Conservation (phyloP, 2,113 vertebrate genomes). For the Carassius carassius region DNA sequence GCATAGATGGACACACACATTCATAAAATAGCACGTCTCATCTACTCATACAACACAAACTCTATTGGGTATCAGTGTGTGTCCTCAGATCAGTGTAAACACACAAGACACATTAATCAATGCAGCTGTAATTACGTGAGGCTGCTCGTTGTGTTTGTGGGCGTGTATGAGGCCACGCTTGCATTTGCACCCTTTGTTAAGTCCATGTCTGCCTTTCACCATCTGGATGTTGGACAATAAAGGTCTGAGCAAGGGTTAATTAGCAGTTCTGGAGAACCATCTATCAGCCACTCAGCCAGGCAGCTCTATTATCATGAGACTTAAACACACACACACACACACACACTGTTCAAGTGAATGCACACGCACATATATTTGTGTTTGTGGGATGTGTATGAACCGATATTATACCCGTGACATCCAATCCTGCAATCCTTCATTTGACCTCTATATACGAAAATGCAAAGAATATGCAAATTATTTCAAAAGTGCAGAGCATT, state of each 20-base stretch:
- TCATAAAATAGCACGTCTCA: neutral
- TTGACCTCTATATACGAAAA: neutral
- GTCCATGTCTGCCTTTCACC: slow-evolving; percentile 20
- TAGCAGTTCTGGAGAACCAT: slow-evolving; percentile 68
- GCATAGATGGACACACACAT: neutral
- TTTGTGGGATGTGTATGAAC: neutral
- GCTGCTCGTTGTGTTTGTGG: neutral
- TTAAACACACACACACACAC: no score
- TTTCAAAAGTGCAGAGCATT: neutral
- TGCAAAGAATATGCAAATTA: neutral
- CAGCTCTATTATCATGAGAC: slow-evolving; percentile 66
- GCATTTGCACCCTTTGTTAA: neutral
- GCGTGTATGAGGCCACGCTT: slow-evolving; percentile 18
- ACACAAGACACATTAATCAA: slow-evolving; percentile 17
- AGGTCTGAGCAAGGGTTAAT: slow-evolving; percentile 66
- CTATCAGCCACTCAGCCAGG: slow-evolving; percentile 67
- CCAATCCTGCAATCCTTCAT: neutral
- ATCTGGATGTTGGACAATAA: slow-evolving; percentile 32
- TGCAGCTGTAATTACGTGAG: slow-evolving; percentile 12
- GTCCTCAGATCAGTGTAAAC: neutral
- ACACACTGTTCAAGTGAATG: slow-evolving; percentile 19
- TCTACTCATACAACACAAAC: neutral
- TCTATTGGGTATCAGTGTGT: neutral
- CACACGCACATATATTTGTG: neutral
- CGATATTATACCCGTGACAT: neutral